A percentile compares a stretch with the other conserved stretches of the same genome.
These are phyloP conservation scores for Cephonodes hylas DNA, from an alignment of 2,888 invertebrate genomes.

Conservation along the genomic window DNA sequence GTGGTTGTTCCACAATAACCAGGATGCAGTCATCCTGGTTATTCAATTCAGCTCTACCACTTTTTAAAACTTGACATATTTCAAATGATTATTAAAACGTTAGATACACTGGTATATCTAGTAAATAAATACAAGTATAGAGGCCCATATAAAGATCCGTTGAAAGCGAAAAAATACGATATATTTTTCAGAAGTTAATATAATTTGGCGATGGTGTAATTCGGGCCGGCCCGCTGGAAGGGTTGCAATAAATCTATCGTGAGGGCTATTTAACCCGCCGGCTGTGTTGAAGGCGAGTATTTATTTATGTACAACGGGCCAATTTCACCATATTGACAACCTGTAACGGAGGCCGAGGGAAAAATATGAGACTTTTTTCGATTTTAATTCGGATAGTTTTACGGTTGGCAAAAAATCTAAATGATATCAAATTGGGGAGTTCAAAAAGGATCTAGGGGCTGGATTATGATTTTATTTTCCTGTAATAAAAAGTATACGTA, in stretches of 20 bases:
- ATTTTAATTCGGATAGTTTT: background rate
- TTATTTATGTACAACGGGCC: conserved; percentile 15
- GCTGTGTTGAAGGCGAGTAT: conserved; percentile 16
- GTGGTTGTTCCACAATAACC: too few relatives aligned
- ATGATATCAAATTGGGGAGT: background rate
- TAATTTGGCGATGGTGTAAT: background rate
- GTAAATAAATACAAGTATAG: too few relatives aligned
- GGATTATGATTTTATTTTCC: too few relatives aligned
- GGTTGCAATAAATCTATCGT: conserved; percentile 21
- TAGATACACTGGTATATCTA: too few relatives aligned
- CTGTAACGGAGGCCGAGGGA: background rate
- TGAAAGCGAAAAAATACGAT: background rate
- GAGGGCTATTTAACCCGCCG: conserved; percentile 17
- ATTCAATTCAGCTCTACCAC: too few relatives aligned
- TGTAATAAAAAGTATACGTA: background rate
- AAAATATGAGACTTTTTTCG: background rate
- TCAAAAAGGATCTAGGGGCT: background rate
- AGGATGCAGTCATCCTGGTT: too few relatives aligned
- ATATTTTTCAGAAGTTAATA: conserved; percentile 6
- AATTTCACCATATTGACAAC: conserved; percentile 16
- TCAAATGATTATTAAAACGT: too few relatives aligned
- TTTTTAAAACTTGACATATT: too few relatives aligned
- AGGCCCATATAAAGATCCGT: background rate
- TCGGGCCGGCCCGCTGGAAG: conserved; percentile 10
- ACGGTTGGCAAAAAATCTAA: background rate